Evolutionary conservation across 1,140 invertebrate species (phyloP), one percentile per base, ranked within the genome.

Genomic region (Eubasilissa regina): DNA sequence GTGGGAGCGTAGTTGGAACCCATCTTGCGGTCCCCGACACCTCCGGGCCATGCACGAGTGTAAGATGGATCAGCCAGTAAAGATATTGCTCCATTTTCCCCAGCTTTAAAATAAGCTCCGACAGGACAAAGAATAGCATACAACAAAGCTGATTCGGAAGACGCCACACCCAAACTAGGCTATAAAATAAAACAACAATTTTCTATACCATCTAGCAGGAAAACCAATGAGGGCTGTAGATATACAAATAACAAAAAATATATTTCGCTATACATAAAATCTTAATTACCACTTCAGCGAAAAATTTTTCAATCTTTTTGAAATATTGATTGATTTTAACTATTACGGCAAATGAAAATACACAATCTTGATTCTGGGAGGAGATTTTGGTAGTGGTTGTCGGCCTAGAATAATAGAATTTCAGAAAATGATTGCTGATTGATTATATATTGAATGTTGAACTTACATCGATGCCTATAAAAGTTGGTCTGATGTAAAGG

Each of bases 391-490:
- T 35, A 35, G 25, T 35, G 25, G 25, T 6, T 35, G 25, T 35
- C 6, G 6, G 25, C 6, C 25, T 35, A 6, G 25, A n/a, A n/a
- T n/a, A n/a, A n/a, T n/a, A n/a, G n/a, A 35, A 35, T 35, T 35
- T 35, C 25, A 35, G 6, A 35, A 3, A 35, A 35, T 6, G 1
- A 35, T 6, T 35, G 25, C 6, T 35, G 25, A 35, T 35, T 35
- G 25, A 35, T 35, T 35, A 35, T 35, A 6, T 35, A 35, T 35
- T 35, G 6, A 35, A 35, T 35, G 13, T 35, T 12, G 10, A 76
- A 91, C 93, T 94, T 90, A 98, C 97, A 90, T 99, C 98, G 77
- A 96, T 98, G 75, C 96, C 98, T 86, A 99, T 99, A 47, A 99
- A 89, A 0, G 98, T 99, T 53, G 99, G 99, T 84, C 99, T 91